These are phyloP conservation scores for Philopedon plagiatum DNA, from an alignment of 2,888 invertebrate species.

Conservation along the genomic window DNA sequence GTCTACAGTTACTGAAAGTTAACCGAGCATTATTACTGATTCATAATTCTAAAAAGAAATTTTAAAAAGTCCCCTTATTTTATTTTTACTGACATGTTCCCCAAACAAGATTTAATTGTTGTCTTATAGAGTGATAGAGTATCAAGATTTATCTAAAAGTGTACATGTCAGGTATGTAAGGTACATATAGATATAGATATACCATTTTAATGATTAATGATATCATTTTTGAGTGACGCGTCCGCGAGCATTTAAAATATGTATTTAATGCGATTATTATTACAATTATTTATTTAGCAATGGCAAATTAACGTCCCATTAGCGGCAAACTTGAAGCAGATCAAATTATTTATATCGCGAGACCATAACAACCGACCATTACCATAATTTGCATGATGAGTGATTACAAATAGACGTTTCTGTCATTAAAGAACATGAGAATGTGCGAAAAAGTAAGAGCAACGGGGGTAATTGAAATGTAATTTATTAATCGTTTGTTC, in stretches of 20 bases:
- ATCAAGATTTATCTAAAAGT: no score
- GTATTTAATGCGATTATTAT: no score
- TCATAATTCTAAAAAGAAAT: not conserved
- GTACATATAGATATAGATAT: no score
- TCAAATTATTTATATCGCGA: slow-evolving; percentile 40
- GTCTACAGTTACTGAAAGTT: not conserved
- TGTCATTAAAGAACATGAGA: slow-evolving; percentile 24
- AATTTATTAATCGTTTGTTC: not conserved
- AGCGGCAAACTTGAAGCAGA: slow-evolving; percentile 37
- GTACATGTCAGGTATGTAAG: no score
- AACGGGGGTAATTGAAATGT: not conserved
- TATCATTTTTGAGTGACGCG: no score
- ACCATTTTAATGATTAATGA: no score
- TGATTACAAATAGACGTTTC: slow-evolving; percentile 38
- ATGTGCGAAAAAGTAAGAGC: slow-evolving; percentile 27
- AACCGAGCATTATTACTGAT: not conserved
- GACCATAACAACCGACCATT: slow-evolving; percentile 37
- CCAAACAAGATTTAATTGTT: no score
- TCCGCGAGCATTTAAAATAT: no score
- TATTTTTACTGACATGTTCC: no score
- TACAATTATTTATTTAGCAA: slow-evolving; percentile 32
- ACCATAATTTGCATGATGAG: slow-evolving; percentile 43
- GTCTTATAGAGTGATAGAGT: no score
- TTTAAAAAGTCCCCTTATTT: no score
- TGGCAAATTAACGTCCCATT: slow-evolving; percentile 33